phyloP scores from a whole-genome alignment of 2,888 invertebrate genomes.

The Eueremaeus valkanovi region DNA sequence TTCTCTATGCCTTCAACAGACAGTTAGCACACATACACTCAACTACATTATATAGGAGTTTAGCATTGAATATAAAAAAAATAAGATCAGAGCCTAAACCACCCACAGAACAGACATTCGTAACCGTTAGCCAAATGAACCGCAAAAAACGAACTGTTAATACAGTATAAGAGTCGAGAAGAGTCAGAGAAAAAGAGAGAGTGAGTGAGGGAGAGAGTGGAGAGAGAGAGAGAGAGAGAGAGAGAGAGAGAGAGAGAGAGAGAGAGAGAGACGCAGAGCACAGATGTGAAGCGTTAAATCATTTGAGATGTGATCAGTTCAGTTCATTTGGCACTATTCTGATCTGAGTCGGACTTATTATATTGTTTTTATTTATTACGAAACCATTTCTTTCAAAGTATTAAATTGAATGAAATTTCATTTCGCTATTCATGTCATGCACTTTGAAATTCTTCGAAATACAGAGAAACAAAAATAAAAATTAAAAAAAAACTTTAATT shows the following conservation, averaged over 20 bases:
- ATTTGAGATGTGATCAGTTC: conserved; percentile 13
- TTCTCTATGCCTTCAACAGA: background rate
- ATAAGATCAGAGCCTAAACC: conserved; percentile 14
- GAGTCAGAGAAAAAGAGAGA: background rate
- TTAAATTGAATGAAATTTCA: background rate
- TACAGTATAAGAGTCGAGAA: background rate
- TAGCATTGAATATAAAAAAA: background rate
- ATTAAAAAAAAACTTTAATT: background rate
- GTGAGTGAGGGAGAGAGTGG: background rate
- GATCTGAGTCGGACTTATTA: background rate
- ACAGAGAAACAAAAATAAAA: background rate
- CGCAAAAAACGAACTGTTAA: conserved; percentile 21
- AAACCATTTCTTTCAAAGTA: background rate
- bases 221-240: background rate
- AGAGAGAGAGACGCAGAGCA: conserved; percentile 18
- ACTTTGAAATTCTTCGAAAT: conserved; percentile 6
- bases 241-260: conserved; percentile 17
- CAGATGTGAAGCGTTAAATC: conserved; percentile 27
- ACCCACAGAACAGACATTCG: background rate
- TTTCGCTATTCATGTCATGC: background rate
- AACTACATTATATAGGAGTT: background rate
- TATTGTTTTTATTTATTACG: too few relatives aligned
- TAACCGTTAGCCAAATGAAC: conserved; percentile 35
- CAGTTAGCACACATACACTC: background rate
- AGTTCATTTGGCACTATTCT: background rate